Evolutionary conservation across 2,113 vertebrate genomes (phyloP).

Genomic region (Nymphicus hollandicus): DNA sequence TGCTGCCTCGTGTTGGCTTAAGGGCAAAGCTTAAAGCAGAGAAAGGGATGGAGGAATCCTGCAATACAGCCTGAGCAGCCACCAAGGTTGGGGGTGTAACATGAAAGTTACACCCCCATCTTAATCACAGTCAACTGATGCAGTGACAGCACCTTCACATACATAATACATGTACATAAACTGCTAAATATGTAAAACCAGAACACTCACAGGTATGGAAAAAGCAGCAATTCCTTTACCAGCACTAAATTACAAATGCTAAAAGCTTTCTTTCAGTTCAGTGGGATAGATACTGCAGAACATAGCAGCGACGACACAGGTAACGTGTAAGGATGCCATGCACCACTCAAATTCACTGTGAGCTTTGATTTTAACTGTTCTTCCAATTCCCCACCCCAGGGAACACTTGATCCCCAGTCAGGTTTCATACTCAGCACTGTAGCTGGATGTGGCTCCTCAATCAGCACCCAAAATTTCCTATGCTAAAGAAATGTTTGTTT

Average conservation of each 20-base stretch:
- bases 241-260: background rate
- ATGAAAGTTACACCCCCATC: background rate
- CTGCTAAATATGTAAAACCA: background rate
- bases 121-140: background rate
- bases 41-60: background rate
- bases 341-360: background rate
- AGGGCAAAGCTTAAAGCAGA: background rate
- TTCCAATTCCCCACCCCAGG: background rate
- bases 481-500: background rate
- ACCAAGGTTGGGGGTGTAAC: background rate
- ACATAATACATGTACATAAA: background rate
- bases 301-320: background rate
- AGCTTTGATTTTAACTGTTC: background rate
- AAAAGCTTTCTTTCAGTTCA: background rate
- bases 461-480: background rate
- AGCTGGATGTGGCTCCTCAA: background rate
- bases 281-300: background rate
- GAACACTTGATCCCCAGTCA: background rate
- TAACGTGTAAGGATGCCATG: background rate
- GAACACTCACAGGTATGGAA: background rate
- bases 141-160: background rate
- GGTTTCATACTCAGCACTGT: background rate
- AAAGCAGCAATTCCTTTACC: background rate
- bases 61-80: background rate
- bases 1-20: background rate